Conservation (phyloP, 2,888 invertebrate genomes). For the Dioctria rufipes region DNA sequence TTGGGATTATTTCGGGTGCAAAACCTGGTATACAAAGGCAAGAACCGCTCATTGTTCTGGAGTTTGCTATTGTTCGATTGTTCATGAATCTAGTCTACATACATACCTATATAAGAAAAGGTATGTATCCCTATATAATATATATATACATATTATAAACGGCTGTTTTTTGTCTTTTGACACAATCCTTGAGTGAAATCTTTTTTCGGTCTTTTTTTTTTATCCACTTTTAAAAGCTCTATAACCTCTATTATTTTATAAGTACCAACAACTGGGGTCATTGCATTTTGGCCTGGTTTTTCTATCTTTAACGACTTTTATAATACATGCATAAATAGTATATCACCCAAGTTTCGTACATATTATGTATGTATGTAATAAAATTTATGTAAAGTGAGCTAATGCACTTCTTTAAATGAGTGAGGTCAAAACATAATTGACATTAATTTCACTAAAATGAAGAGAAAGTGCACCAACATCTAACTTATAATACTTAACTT, state of each 20-base stretch:
- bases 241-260: neutral
- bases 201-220: too few species aligned
- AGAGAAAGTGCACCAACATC: neutral
- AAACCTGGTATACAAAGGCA: neutral
- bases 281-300: neutral
- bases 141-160: neutral
- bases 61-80: conserved; percentile 2
- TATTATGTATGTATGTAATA: too few species aligned
- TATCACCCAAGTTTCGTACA: too few species aligned
- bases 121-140: too few species aligned
- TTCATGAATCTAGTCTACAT: too few species aligned
- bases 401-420: neutral
- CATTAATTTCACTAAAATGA: neutral
- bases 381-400: neutral
- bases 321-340: neutral
- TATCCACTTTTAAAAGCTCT: neutral
- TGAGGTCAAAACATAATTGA: neutral
- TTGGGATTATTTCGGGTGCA: too few species aligned
- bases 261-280: neutral
- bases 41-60: neutral
- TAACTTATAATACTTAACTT: neutral
- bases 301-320: neutral
- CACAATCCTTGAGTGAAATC: neutral
- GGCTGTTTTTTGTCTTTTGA: neutral
- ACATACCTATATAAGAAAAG: too few species aligned